Conservation (phyloP, 2,797 vertebrate genomes). For the Synaphobranchus kaupii region DNA sequence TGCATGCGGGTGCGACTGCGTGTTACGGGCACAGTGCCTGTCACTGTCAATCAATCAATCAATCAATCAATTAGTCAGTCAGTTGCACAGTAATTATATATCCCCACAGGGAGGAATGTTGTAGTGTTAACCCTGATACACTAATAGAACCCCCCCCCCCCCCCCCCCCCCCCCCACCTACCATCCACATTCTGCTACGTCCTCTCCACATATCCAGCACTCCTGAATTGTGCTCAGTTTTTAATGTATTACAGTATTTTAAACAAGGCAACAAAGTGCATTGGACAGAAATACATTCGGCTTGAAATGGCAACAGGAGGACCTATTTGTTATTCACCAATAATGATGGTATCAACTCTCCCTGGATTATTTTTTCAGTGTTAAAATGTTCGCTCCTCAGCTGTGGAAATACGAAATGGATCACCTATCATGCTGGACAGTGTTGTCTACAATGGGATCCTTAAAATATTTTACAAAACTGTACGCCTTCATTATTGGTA, state of each 20-base stretch:
- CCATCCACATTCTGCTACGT: neutral
- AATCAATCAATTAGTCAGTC: neutral
- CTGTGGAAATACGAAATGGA: neutral
- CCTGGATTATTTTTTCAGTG: neutral
- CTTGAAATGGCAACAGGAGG: neutral
- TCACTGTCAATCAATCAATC: constrained; percentile 7
- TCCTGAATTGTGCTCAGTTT: neutral
- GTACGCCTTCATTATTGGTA: neutral
- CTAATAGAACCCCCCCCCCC: neutral
- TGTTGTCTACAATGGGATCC: neutral
- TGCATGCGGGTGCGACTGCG: neutral
- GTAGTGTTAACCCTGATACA: neutral
- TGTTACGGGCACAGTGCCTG: neutral
- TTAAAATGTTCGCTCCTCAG: neutral
- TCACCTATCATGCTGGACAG: neutral
- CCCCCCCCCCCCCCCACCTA: no score
- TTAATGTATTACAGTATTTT: neutral
- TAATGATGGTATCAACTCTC: neutral
- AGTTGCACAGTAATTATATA: neutral
- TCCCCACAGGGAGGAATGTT: neutral
- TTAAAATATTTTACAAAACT: neutral
- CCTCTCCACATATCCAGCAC: neutral
- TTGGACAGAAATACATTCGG: neutral
- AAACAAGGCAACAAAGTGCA: neutral
- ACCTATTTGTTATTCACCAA: neutral